phyloP scores from a whole-genome alignment of 2,797 vertebrate species.

The Antennarius maculatus region DNA sequence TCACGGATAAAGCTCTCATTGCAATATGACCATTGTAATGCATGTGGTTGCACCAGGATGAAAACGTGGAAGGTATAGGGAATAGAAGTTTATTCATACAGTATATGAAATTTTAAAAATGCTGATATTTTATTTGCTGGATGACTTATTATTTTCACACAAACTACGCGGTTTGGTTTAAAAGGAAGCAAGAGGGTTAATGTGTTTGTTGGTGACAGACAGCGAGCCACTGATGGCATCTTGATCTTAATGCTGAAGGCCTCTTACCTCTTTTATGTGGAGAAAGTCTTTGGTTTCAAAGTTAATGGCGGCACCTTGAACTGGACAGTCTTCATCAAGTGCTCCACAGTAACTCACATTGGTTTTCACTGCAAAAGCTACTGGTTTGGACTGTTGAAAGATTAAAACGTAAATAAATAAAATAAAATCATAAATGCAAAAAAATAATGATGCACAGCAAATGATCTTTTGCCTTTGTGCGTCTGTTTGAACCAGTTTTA shows the following conservation, averaged over 20 bases:
- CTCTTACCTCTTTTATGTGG: conserved; percentile 95
- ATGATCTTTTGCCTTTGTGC: not conserved
- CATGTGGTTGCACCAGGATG: no score
- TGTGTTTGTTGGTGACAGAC: no score
- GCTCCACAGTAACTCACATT: conserved; percentile 97
- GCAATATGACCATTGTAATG: not conserved
- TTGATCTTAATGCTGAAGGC: not conserved
- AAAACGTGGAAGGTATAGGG: no score
- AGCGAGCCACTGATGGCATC: no score
- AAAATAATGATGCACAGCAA: not conserved
- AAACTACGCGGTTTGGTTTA: no score
- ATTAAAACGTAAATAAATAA: not conserved
- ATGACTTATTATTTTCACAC: no score
- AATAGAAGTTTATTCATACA: no score
- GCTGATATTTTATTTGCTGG: no score
- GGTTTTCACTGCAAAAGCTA: conserved; percentile 96
- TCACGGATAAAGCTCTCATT: not conserved
- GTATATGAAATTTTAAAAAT: no score
- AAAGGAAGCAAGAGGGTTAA: no score
- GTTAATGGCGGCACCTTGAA: conserved; percentile 94
- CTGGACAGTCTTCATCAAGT: conserved; percentile 94
- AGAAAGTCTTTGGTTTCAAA: conserved; percentile 99
- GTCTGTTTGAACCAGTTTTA: not conserved
- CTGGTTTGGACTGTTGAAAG: conserved; percentile 87
- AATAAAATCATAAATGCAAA: not conserved